These are phyloP conservation scores for Antigone vipio DNA, from an alignment of 2,113 vertebrate species.

Conservation along the genomic window DNA sequence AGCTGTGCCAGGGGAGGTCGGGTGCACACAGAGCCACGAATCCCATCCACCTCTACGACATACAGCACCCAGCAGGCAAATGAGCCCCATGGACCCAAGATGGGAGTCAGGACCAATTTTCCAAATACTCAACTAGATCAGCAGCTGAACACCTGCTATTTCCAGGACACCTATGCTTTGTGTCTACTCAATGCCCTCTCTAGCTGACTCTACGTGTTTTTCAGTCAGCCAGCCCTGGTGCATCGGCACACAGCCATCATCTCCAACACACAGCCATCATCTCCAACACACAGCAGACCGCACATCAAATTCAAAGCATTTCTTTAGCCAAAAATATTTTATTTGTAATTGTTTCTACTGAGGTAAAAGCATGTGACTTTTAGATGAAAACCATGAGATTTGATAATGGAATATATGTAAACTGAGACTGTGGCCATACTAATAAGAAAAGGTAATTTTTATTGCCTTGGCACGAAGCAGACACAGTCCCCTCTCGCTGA, in stretches of 20 bases:
- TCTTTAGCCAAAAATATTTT: neutral
- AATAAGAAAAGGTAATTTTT: neutral
- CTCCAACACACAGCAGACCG: neutral
- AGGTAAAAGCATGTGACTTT: neutral
- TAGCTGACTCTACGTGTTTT: accelerated
- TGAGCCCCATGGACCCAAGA: accelerated
- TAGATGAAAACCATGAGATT: neutral
- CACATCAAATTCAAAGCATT: accelerated
- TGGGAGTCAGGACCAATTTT: neutral
- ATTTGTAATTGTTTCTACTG: neutral
- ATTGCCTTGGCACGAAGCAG: neutral
- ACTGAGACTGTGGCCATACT: neutral
- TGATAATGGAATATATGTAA: neutral
- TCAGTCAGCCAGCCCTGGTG: neutral
- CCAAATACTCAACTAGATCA: neutral
- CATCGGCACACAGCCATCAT: accelerated
- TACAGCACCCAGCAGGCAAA: neutral
- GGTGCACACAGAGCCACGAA: neutral
- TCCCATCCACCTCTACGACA: neutral
- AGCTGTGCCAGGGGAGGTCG: neutral
- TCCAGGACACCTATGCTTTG: neutral
- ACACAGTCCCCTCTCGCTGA: neutral
- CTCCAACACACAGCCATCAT: neutral
- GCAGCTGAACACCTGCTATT: neutral
- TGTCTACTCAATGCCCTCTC: neutral